These are phyloP conservation scores for Dryocosmus kuriphilus DNA, from an alignment of 2,888 invertebrate genomes.

Conservation along the genomic window DNA sequence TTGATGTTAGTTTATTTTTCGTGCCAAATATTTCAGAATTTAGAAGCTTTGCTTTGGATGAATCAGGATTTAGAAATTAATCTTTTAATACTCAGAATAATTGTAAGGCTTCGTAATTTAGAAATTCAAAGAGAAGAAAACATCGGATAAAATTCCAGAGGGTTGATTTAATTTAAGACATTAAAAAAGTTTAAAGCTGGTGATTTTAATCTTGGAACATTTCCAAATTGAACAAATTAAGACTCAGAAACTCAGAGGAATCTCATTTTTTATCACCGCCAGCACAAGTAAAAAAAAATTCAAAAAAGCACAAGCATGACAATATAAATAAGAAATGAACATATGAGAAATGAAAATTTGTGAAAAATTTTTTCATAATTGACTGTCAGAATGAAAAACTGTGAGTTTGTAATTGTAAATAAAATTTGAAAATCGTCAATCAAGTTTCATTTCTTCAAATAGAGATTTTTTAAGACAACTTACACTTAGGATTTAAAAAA, in stretches of 20 bases:
- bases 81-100: background rate
- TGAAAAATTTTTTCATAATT: background rate
- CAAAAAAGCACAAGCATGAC: conserved; percentile 6
- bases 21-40: conserved; percentile 13
- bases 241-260: background rate
- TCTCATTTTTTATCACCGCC: background rate
- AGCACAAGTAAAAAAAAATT: background rate
- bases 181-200: background rate
- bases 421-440: background rate
- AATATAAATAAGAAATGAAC: conserved; percentile 7
- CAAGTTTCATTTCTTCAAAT: background rate
- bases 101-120: background rate
- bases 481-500: background rate
- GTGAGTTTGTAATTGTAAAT: conserved; percentile 1
- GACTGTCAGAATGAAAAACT: background rate
- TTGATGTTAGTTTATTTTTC: background rate
- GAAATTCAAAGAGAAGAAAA: background rate
- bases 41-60: background rate
- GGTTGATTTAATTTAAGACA: background rate
- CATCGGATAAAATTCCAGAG: background rate
- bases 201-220: background rate
- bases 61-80: conserved; percentile 4
- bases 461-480: background rate
- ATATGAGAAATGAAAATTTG: background rate
- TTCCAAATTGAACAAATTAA: too few species aligned